These are phyloP conservation scores for Alosa alosa DNA, from an alignment of 2,113 vertebrate species.

Conservation along the genomic window DNA sequence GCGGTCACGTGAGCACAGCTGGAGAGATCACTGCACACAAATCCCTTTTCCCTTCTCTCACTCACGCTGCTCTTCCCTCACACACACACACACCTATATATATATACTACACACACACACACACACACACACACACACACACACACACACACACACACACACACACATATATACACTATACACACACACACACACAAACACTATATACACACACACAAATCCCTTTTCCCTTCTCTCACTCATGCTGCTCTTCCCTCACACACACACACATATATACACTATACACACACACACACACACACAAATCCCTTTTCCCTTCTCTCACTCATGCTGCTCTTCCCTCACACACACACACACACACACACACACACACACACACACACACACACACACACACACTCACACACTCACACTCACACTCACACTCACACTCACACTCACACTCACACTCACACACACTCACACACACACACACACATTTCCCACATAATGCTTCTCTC, in stretches of 20 bases:
- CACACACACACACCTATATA: background rate
- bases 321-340: no score
- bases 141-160: background rate
- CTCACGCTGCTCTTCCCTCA: background rate
- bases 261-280: background rate
- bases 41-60: background rate
- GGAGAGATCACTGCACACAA: slow-evolving; percentile 13
- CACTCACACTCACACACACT: no score
- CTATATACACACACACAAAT: slow-evolving; percentile 15
- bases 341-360: background rate
- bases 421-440: background rate
- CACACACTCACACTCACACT: background rate
- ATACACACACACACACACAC: no score
- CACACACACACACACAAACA: no score
- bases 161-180: no score
- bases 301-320: background rate
- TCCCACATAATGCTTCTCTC: no score
- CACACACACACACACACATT: no score
- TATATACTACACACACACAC: background rate
- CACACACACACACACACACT: no score
- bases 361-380: no score
- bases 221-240: background rate
- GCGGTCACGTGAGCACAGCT: slow-evolving; percentile 47
- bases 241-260: no score
- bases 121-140: background rate